A percentile compares a stretch with the other conserved stretches of the same genome.
phyloP scores from a whole-genome alignment of 2,888 invertebrate genomes.

The Apodemia mormo region DNA sequence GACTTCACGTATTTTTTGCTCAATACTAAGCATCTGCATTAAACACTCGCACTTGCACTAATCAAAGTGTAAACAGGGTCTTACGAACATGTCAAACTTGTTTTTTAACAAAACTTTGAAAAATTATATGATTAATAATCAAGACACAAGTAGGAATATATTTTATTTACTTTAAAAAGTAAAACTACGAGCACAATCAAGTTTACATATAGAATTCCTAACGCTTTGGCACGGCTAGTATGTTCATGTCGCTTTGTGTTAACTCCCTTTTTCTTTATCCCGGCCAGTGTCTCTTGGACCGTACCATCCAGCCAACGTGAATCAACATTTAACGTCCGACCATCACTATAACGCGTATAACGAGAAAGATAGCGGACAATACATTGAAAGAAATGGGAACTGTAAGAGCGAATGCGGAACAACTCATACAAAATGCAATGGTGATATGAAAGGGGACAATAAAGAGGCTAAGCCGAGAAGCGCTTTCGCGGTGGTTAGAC shows the following conservation, averaged over 20 bases:
- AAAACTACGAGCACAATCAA: neutral
- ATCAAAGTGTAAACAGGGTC: too few relatives aligned
- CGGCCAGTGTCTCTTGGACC: conserved; percentile 77
- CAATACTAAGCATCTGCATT: too few relatives aligned
- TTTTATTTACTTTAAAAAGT: neutral
- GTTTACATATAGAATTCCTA: conserved; percentile 45
- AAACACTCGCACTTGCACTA: too few relatives aligned
- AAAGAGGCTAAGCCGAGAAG: conserved; percentile 80
- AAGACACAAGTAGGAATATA: neutral
- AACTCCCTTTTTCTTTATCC: conserved; percentile 66
- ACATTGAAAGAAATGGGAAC: conserved; percentile 72
- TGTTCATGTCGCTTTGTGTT: conserved; percentile 78
- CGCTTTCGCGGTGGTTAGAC: conserved; percentile 84
- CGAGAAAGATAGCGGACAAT: conserved; percentile 77
- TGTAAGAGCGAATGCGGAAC: conserved; percentile 73
- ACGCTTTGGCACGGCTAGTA: conserved; percentile 58
- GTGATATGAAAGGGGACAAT: conserved; percentile 66
- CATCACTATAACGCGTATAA: conserved; percentile 74
- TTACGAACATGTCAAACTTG: too few relatives aligned
- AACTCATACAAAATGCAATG: conserved; percentile 74
- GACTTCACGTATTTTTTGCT: too few relatives aligned
- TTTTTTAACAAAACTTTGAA: too few relatives aligned
- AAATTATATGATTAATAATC: too few relatives aligned
- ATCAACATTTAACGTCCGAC: conserved; percentile 59
- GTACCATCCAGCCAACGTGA: conserved; percentile 75